phyloP scores from a whole-genome alignment of 1,140 invertebrate genomes.

The Dendroctonus ponderosae region DNA sequence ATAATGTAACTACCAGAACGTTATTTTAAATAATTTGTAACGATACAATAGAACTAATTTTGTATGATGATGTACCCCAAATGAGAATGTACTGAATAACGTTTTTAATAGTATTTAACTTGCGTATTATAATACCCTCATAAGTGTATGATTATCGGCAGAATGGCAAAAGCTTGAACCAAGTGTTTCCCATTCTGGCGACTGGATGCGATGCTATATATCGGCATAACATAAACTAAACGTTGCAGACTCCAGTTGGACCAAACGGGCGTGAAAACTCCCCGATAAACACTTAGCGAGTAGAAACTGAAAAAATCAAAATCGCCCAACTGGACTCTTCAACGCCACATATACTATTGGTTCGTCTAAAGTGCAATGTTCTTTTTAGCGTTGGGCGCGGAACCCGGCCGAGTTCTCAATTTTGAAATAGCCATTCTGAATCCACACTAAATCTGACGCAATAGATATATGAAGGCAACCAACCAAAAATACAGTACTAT shows the following conservation, averaged over 20 bases:
- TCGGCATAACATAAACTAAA: slow-evolving; percentile 13
- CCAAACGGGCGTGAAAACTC: not conserved
- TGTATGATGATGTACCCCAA: slow-evolving; percentile 29
- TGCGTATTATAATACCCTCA: slow-evolving; percentile 16
- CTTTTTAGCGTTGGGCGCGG: slow-evolving; percentile 54
- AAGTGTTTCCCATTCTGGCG: no score
- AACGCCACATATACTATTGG: slow-evolving; percentile 14
- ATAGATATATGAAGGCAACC: slow-evolving; percentile 56
- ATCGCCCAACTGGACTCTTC: slow-evolving; percentile 3
- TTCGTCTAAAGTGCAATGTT: slow-evolving; percentile 42
- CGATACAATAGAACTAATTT: slow-evolving; percentile 31
- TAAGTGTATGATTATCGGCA: not conserved
- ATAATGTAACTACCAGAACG: slow-evolving; percentile 18
- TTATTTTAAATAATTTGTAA: slow-evolving; percentile 32
- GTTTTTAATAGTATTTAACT: slow-evolving; percentile 29
- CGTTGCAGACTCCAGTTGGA: slow-evolving; percentile 7
- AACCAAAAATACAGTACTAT: slow-evolving; percentile 54
- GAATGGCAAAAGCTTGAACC: no score
- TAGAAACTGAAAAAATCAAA: slow-evolving; percentile 6
- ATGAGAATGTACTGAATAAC: slow-evolving; percentile 29
- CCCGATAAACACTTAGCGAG: not conserved
- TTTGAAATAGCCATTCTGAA: slow-evolving; percentile 64
- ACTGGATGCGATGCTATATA: slow-evolving; percentile 8
- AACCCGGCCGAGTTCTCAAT: slow-evolving; percentile 61
- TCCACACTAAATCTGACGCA: slow-evolving; percentile 62